phyloP scores from a whole-genome alignment of 1,140 invertebrate genomes.

The silkworm (Bombyx mori) region ASM3026992v2 NC_085122.1:4972001-4972500 shows the following conservation, averaged over 20 bases:
- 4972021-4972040: neutral
- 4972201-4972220: constrained; percentile 94
- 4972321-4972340: no score
- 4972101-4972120: constrained; percentile 86
- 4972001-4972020: neutral
- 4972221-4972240: constrained; percentile 86
- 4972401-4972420: no score
- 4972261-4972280: constrained; percentile 88
- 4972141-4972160: constrained; percentile 92
- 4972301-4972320: no score
- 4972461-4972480: no score
- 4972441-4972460: no score
- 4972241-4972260: constrained; percentile 84
- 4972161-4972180: constrained; percentile 87
- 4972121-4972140: constrained; percentile 93
- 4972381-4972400: no score
- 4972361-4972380: no score
- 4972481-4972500: no score
- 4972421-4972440: no score
- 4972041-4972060: neutral
- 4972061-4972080: neutral
- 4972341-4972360: no score
- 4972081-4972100: constrained; percentile 13
- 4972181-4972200: constrained; percentile 90
- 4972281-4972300: no score